phyloP scores from a whole-genome alignment of 2,113 vertebrate genomes.

The Oceanites oceanicus region DNA sequence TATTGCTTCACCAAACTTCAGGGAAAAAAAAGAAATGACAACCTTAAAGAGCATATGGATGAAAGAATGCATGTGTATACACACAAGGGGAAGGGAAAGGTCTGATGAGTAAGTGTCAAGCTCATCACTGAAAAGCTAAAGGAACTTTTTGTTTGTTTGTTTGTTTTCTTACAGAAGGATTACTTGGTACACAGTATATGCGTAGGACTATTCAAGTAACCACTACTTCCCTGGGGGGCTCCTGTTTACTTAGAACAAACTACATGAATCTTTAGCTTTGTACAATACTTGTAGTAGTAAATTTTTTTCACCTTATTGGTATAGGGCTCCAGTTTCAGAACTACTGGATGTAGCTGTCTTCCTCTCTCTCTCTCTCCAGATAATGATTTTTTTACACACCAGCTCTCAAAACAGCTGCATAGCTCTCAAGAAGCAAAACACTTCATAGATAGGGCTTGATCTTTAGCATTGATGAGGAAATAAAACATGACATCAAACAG shows the following conservation, averaged over 20 bases:
- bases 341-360: background rate
- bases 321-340: background rate
- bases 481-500: background rate
- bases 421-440: background rate
- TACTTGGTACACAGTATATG: background rate
- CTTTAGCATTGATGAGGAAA: background rate
- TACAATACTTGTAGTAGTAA: background rate
- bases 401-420: background rate
- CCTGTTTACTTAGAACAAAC: background rate
- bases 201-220: background rate
- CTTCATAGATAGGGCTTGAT: background rate
- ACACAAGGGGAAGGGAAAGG: background rate
- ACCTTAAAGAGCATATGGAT: background rate
- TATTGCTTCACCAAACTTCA: background rate
- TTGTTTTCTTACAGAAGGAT: background rate
- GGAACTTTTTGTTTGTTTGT: background rate
- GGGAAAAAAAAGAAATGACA: background rate
- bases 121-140: background rate
- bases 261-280: background rate
- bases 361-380: background rate
- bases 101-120: background rate
- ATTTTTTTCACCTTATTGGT: background rate
- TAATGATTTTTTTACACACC: background rate
- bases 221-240: background rate
- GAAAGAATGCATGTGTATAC: background rate